Base-by-base conservation (phyloP, 2,888 invertebrate species). In the Podabrus alpinus region DNA sequence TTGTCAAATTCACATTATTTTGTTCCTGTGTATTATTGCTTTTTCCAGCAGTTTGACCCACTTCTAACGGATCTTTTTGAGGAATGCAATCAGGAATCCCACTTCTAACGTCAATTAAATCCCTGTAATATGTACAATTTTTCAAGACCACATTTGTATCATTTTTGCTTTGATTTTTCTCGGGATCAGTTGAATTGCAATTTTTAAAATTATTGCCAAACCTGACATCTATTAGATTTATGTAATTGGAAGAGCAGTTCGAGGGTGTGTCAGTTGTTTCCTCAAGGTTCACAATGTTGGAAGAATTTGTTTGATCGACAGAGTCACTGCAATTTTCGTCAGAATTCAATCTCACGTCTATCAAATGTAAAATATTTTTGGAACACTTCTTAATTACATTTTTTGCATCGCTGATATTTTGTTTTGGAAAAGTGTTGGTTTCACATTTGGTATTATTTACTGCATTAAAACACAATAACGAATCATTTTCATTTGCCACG, bases 281-380 rank as follows among this genome's bases (percentile, higher is more conserved):
- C 61, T 11, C n/a, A 19, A 2, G 17, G 19, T 62, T 13, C 17
- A 21, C 19, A 19, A 64, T n/a, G 13, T 21, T n/a, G 7, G 7
- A 13, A 64, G 59, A 60, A 15, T 69, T 60, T 60, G 15, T 19
- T 64, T 15, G 60, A 4, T 45, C 45, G 9, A n/a, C n/a, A 45
- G 45, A 45, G 5, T 45, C n/a, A 2, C n/a, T 45, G n/a, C 45
- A 59, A n/a, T 60, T 11, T n/a, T 15, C 11, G 10, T 25, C 61
- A 45, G 17, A 16, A 61, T 70, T 70, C 9, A 15, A 24, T 66
- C 61, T 60, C 4, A 70, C 59, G 16, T 73, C 70, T 15, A 67
- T 70, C 17, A 70, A 15, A 61, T 73, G 21, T n/a, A 19, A 5
- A 61, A 61, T 61, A 66, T 73, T 73, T 10, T 64, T 60, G 10